Percentiles rank a stretch among this genome's conserved stretches.
phyloP scores from a whole-genome alignment of 2,888 invertebrate genomes.

The Sinelater perroti region DNA sequence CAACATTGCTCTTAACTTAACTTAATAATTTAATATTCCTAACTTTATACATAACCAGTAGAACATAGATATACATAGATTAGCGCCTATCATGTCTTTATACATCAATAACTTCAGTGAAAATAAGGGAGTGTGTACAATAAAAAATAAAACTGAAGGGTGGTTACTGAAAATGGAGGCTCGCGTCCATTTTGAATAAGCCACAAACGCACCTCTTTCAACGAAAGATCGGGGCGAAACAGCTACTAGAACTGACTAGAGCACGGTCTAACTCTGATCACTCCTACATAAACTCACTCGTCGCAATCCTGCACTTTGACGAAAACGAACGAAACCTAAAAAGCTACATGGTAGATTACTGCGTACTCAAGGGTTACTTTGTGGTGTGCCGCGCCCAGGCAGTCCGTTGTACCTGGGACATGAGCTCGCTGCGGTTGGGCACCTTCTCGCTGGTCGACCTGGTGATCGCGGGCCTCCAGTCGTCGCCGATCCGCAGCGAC shows the following conservation, averaged over 20 bases:
- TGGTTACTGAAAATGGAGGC: too few relatives aligned
- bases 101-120: too few relatives aligned
- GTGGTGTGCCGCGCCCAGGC: constrained; percentile 90
- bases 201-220: too few relatives aligned
- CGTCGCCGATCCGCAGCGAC: constrained; percentile 65
- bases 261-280: constrained; percentile 1
- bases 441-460: constrained; percentile 87
- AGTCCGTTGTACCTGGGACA: constrained; percentile 82
- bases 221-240: constrained; percentile 9
- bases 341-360: constrained; percentile 24
- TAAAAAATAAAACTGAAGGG: too few relatives aligned
- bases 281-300: not conserved
- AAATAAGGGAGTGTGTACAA: too few relatives aligned
- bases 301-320: constrained; percentile 21
- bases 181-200: too few relatives aligned
- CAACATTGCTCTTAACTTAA: too few relatives aligned
- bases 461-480: constrained; percentile 68
- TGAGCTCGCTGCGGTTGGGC: constrained; percentile 84
- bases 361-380: constrained; percentile 64
- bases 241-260: constrained; percentile 31
- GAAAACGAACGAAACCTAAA: constrained; percentile 31
- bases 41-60: too few relatives aligned
- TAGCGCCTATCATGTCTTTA: too few relatives aligned
- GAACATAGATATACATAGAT: too few relatives aligned
- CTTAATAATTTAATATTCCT: too few relatives aligned